phyloP scores from a whole-genome alignment of 2,113 vertebrate species.

The Pelecanus crispus region DNA sequence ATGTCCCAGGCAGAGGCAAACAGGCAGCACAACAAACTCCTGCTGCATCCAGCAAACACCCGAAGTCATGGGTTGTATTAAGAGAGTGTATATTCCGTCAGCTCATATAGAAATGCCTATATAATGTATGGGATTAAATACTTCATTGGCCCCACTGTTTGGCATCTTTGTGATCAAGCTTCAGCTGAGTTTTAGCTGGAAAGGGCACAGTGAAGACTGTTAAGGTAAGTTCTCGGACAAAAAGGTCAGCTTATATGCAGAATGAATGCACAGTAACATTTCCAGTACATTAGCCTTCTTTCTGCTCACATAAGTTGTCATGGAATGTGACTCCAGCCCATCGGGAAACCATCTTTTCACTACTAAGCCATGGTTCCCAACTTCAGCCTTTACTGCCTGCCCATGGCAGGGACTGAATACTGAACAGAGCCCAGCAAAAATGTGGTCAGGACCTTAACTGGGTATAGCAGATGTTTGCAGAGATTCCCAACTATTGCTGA shows the following conservation, averaged over 20 bases:
- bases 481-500: neutral
- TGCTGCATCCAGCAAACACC: neutral
- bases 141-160: neutral
- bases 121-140: neutral
- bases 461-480: neutral
- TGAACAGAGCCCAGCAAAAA: neutral
- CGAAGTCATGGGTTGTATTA: neutral
- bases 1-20: neutral
- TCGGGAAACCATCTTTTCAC: neutral
- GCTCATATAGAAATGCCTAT: neutral
- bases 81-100: neutral
- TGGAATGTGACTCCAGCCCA: neutral
- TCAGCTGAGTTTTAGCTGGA: neutral
- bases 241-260: neutral
- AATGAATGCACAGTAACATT: neutral
- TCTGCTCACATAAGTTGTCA: neutral
- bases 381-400: neutral
- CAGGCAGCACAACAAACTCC: neutral
- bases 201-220: neutral
- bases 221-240: neutral
- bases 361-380: too few relatives aligned
- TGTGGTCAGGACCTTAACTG: neutral
- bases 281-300: neutral
- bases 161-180: neutral
- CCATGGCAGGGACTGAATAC: neutral